phyloP scores from a whole-genome alignment of 2,888 invertebrate genomes.

The Eupithecia centaureata region DNA sequence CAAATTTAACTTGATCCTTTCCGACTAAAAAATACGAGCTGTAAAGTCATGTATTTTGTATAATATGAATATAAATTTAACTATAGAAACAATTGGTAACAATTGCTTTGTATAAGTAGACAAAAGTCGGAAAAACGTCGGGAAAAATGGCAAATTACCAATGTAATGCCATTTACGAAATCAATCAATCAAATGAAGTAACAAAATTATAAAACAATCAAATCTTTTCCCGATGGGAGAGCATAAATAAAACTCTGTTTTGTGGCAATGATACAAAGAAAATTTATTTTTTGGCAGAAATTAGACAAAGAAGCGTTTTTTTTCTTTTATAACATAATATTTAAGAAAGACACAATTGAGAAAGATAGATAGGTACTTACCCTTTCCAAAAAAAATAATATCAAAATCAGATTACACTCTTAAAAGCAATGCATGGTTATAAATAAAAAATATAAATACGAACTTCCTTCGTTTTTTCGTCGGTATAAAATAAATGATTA shows the following conservation, averaged over 20 bases:
- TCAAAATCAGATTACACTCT: too few relatives aligned
- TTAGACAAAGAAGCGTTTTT: background rate
- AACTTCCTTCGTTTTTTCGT: too few relatives aligned
- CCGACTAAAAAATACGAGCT: too few relatives aligned
- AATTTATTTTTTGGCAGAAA: background rate
- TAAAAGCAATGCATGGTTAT: too few relatives aligned
- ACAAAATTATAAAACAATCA: slow-evolving; percentile 13
- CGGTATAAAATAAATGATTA: too few relatives aligned
- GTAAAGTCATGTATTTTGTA: too few relatives aligned
- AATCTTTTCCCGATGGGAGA: background rate
- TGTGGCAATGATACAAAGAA: too few relatives aligned
- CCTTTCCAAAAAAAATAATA: too few relatives aligned
- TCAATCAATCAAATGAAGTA: slow-evolving; percentile 22
- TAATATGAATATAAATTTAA: background rate
- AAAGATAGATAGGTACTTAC: too few relatives aligned
- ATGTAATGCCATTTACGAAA: slow-evolving; percentile 17
- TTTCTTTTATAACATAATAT: background rate
- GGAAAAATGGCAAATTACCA: slow-evolving; percentile 25
- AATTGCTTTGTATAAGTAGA: background rate
- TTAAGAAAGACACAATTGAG: background rate
- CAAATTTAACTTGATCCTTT: too few relatives aligned
- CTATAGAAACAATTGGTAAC: background rate
- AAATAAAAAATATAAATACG: too few relatives aligned
- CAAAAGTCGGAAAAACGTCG: background rate
- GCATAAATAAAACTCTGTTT: background rate